Conservation (phyloP, 2,888 invertebrate species). For the Thecophora atra region DNA sequence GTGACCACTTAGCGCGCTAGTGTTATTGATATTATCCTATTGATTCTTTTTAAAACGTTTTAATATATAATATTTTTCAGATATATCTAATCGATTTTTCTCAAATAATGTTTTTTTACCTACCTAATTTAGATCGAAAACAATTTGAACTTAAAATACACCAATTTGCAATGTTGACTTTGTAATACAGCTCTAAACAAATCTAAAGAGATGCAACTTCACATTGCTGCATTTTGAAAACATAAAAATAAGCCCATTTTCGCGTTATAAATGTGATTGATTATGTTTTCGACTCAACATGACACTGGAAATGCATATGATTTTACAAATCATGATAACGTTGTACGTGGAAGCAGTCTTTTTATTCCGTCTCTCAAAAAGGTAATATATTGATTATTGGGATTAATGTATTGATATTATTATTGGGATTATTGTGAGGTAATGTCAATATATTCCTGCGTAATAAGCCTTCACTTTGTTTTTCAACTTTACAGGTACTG, state of each 20-base stretch:
- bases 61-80: too few species aligned
- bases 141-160: too few species aligned
- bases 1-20: too few species aligned
- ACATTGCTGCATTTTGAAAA: too few species aligned
- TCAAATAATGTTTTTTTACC: too few species aligned
- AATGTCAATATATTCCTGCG: background rate
- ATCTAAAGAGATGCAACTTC: too few species aligned
- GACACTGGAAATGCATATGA: slow-evolving; percentile 68
- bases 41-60: too few species aligned
- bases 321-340: slow-evolving; percentile 89
- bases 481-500: slow-evolving; percentile 76
- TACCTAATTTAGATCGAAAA: too few species aligned
- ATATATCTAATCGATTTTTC: too few species aligned
- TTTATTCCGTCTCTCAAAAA: slow-evolving; percentile 87
- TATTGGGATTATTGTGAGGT: background rate
- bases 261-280: background rate
- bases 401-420: background rate
- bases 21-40: too few species aligned
- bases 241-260: background rate
- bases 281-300: slow-evolving; percentile 71
- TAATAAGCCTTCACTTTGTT: background rate
- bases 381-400: slow-evolving; percentile 68
- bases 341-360: slow-evolving; percentile 90
- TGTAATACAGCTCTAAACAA: too few species aligned
- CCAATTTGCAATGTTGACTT: too few species aligned